phyloP scores from a whole-genome alignment of 2,888 invertebrate species.

The Meta bourneti region DNA sequence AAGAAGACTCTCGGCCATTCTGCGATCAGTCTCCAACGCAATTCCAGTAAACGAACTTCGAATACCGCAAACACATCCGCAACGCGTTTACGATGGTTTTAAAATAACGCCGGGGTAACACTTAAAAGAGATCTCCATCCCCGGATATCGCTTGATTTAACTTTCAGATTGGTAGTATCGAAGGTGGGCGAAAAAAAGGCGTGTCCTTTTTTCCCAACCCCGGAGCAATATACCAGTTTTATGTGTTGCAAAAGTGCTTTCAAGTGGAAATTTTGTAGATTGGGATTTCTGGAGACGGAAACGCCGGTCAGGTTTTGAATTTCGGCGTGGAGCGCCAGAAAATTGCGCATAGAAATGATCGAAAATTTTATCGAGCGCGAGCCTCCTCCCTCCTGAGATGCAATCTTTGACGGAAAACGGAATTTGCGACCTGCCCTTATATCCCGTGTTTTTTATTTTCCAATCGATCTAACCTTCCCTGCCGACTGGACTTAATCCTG shows the following conservation, averaged over 20 bases:
- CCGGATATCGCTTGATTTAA: constrained; percentile 69
- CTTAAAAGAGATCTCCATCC: constrained; percentile 40
- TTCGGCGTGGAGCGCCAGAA: constrained; percentile 70
- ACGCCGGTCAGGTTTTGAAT: constrained; percentile 73
- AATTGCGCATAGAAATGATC: constrained; percentile 76
- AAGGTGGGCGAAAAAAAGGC: constrained; percentile 6
- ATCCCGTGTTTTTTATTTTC: constrained; percentile 51
- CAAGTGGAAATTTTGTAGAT: constrained; percentile 75
- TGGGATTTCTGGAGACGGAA: constrained; percentile 65
- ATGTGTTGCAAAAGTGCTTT: constrained; percentile 72
- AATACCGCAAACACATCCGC: background rate
- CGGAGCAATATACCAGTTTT: constrained; percentile 68
- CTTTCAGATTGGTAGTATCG: constrained; percentile 68
- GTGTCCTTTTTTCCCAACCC: constrained; percentile 33
- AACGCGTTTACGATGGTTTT: constrained; percentile 22
- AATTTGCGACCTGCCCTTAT: constrained; percentile 67
- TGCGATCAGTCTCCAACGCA: background rate
- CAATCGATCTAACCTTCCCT: constrained; percentile 55
- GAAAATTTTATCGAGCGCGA: constrained; percentile 75
- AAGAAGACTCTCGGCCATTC: no score
- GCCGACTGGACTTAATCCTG: constrained; percentile 62
- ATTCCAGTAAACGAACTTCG: background rate
- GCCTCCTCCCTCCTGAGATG: constrained; percentile 58
- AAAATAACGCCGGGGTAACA: constrained; percentile 4
- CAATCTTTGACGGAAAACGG: constrained; percentile 69